Evolutionary conservation across 2,888 invertebrate species (phyloP), one percentile per base, ranked within the genome.

Genomic region (Mythimna vitellina): DNA sequence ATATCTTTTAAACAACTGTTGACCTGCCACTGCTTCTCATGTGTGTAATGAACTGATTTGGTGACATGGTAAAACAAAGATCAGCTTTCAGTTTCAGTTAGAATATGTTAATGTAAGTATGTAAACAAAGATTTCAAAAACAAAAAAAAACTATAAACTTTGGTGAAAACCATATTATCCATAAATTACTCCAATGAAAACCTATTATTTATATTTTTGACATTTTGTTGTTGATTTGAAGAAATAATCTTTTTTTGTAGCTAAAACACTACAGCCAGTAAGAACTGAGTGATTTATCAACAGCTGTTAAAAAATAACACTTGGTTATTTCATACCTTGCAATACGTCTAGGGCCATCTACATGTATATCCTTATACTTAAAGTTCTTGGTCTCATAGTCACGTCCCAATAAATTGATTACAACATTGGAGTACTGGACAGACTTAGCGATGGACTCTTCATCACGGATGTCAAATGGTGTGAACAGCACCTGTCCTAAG

Each of bases 381-480:
- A 98, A 99, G 93, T 99, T 99, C 94, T 97, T 98, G 0, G 99
- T 99, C 93, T 99, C 99, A 96, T 97, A 98, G 86, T 99, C 98
- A 54, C 98, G 97, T 7, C 99, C 99, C 80, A 99, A 97, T 73
- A 99, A 96, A 93, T 99, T 99, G 82, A 99, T 97, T 1, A 99
- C 99, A 66, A 99, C 99, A 96, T 99, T 99, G 1, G 99, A 99
- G 95, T 99, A 98, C 89, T 98, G 98, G 54, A 99, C 97, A 14
- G 98, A 98, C 88, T 98, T 98, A 4, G 97, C 96, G 85, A 99
- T 98, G 0, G 98, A 97, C 53, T 98, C 98, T 81, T 99, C 98
- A 96, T 99, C 99, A 56, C 97, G 95, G 60, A 99, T 90, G 89
- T 99, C 93, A 93, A 97, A 99, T 17, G 98, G 98, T 90, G 98